Evolutionary conservation across 1,140 invertebrate genomes (phyloP).

Genomic region (Hydropsyche tenuis): DNA sequence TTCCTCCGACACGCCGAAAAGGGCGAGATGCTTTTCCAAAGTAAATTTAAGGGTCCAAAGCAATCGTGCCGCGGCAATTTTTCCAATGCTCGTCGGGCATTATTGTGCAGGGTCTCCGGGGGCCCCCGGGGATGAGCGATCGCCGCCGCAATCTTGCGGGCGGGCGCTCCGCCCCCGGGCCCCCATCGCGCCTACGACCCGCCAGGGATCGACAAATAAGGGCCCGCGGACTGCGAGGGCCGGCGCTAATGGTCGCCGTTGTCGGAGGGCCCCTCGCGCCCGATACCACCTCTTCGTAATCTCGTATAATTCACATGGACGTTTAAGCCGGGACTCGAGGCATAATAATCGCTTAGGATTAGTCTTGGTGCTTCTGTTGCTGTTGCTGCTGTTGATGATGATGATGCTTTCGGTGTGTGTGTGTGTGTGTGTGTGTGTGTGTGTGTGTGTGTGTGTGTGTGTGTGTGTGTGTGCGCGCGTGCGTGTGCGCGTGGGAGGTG

Average conservation of each 20-base stretch:
- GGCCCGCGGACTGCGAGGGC: constrained; percentile 7
- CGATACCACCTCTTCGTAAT: neutral
- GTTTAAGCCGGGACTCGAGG: constrained; percentile 5
- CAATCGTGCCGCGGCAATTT: constrained; percentile 3
- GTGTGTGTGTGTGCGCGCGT: no score
- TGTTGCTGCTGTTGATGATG: no score
- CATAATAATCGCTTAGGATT: constrained; percentile 17
- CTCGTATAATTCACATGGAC: constrained; percentile 22
- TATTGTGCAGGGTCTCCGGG: constrained; percentile 11
- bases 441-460: no score
- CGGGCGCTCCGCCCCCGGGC: neutral
- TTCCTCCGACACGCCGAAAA: no score
- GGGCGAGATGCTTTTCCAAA: neutral
- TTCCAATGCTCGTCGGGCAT: constrained; percentile 13
- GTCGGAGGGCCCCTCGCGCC: neutral
- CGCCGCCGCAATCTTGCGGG: constrained; percentile 23
- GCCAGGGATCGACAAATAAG: no score
- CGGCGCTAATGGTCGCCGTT: neutral
- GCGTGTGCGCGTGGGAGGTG: no score
- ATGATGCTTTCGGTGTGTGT: no score
- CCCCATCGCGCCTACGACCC: no score
- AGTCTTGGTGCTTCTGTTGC: neutral
- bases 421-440: no score
- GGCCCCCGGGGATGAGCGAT: constrained; percentile 1
- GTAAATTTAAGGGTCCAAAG: constrained; percentile 20